Percentiles rank a stretch among this genome's conserved stretches.
These are phyloP conservation scores for Liasis olivaceus DNA, from an alignment of 2,797 vertebrate species.

Conservation along the genomic window DNA sequence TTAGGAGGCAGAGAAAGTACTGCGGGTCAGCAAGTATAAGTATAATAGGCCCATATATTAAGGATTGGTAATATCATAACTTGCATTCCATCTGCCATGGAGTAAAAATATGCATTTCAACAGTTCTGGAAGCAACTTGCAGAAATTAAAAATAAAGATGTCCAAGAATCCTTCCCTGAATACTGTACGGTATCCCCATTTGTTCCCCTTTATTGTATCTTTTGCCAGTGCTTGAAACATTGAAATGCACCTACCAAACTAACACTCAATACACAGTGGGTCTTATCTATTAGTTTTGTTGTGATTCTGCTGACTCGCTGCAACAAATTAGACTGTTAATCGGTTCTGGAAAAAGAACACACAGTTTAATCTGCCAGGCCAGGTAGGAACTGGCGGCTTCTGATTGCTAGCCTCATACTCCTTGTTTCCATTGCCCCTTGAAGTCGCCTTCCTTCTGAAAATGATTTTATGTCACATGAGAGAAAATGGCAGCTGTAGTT, in stretches of 20 bases:
- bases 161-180: not conserved
- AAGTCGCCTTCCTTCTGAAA: not conserved
- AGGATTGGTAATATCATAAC: not conserved
- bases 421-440: not conserved
- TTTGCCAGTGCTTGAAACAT: not conserved
- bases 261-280: not conserved
- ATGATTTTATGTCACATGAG: too few relatives aligned
- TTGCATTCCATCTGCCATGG: not conserved
- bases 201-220: not conserved
- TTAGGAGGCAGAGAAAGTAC: not conserved
- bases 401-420: not conserved
- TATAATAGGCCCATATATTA: not conserved
- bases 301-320: not conserved
- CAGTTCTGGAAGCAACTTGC: not conserved
- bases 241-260: not conserved
- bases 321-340: too few relatives aligned
- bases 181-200: not conserved
- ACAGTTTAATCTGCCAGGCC: not conserved
- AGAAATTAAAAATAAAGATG: not conserved
- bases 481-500: not conserved
- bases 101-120: not conserved
- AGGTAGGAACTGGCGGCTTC: not conserved
- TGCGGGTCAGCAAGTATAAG: not conserved
- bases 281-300: not conserved
- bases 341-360: not conserved